Evolutionary conservation across 2,888 invertebrate genomes (phyloP).

Genomic region (Drosophila quinaria): DNA sequence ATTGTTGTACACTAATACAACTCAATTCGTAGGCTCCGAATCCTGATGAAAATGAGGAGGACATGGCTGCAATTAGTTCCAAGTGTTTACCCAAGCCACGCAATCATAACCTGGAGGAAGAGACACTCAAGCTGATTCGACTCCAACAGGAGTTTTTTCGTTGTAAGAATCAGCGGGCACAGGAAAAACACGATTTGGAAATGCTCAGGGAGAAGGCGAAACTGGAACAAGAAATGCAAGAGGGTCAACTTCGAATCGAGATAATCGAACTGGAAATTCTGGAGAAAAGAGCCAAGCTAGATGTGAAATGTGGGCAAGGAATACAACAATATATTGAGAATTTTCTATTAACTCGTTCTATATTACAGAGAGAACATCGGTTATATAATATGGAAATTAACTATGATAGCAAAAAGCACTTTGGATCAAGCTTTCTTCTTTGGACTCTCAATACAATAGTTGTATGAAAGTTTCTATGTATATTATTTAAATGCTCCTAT

Average conservation of each 20-base stretch:
- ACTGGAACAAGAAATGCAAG: slow-evolving; percentile 28
- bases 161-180: slow-evolving; percentile 14
- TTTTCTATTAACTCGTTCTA: neutral
- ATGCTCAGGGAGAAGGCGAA: slow-evolving; percentile 35
- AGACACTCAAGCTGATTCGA: neutral
- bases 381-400: neutral
- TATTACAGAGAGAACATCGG: neutral
- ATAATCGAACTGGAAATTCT: slow-evolving; percentile 28
- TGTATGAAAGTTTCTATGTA: neutral
- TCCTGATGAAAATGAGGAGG: neutral
- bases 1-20: neutral
- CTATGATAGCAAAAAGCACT: neutral
- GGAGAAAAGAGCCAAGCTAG: slow-evolving; percentile 1
- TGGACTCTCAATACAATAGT: neutral
- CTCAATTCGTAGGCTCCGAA: neutral
- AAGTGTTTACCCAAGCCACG: neutral
- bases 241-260: slow-evolving; percentile 32
- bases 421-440: neutral
- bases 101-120: neutral
- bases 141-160: neutral
- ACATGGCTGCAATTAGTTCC: neutral
- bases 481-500: neutral
- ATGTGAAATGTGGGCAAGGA: neutral
- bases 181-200: slow-evolving; percentile 37
- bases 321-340: no score